phyloP scores from a whole-genome alignment of 2,888 invertebrate species.

The Brachyopa scutellaris region DNA sequence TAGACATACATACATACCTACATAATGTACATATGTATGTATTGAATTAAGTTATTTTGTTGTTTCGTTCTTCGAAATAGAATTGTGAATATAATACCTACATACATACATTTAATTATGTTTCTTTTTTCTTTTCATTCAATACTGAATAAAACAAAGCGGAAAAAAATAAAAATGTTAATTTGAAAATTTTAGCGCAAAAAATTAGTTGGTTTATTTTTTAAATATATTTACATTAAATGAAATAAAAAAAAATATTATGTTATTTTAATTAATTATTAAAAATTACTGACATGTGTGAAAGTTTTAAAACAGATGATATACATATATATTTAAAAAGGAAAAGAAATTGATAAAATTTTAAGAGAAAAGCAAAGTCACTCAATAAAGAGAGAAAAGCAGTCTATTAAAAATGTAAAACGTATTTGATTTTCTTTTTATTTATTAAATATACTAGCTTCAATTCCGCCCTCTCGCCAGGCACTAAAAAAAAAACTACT shows the following conservation, averaged over 20 bases:
- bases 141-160: slow-evolving; percentile 1
- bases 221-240: slow-evolving; percentile 10
- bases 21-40: no score
- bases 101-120: no score
- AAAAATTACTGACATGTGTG: slow-evolving; percentile 51
- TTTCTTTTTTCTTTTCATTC: neutral
- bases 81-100: slow-evolving; percentile 35
- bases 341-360: slow-evolving; percentile 39
- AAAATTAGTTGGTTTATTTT: slow-evolving; percentile 27
- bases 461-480: no score
- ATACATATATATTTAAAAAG: slow-evolving; percentile 47
- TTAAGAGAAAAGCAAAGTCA: slow-evolving; percentile 46
- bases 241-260: slow-evolving; percentile 1
- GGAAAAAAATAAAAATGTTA: neutral
- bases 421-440: no score
- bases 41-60: slow-evolving; percentile 10
- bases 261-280: slow-evolving; percentile 34
- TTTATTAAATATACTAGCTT: no score
- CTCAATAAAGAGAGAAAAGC: slow-evolving; percentile 49
- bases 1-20: no score
- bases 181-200: slow-evolving; percentile 25
- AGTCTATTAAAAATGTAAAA: slow-evolving; percentile 55
- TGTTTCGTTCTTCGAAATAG: slow-evolving; percentile 20
- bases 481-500: no score
- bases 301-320: slow-evolving; percentile 55